Evolutionary conservation across 1,140 invertebrate species (phyloP).

Genomic region (Meloidogyne floridensis): DNA sequence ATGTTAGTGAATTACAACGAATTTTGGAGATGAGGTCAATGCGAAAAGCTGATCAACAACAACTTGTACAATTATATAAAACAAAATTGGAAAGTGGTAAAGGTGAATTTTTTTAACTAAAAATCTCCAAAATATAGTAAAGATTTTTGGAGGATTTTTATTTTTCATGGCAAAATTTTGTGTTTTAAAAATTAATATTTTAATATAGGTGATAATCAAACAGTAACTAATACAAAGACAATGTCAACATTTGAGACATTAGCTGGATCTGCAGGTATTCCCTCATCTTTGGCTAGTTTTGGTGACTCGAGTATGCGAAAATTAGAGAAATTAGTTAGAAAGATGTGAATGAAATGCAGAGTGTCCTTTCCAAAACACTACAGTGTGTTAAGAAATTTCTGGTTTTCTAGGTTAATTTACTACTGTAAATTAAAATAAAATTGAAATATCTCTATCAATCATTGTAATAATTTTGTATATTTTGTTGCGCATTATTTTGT

Average conservation of each 20-base stretch:
- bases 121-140: too few species aligned
- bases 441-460: too few species aligned
- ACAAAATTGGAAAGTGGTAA: constrained; percentile 37
- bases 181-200: not conserved
- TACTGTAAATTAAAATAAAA: too few species aligned
- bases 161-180: too few species aligned
- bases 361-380: too few species aligned
- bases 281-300: constrained; percentile 46
- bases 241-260: constrained; percentile 3
- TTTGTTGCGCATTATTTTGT: too few species aligned
- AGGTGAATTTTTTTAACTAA: constrained; percentile 23
- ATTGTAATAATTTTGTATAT: too few species aligned
- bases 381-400: too few species aligned
- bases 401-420: too few species aligned
- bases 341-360: constrained; percentile 28
- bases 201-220: not conserved
- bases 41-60: constrained; percentile 50
- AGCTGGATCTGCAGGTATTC: not conserved
- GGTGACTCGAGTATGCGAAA: constrained; percentile 54
- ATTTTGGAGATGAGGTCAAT: constrained; percentile 83
- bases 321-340: constrained; percentile 64
- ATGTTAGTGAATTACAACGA: constrained; percentile 87
- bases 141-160: too few species aligned
- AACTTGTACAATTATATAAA: constrained; percentile 54
- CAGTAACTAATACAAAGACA: not conserved